Evolutionary conservation across 2,888 invertebrate genomes (phyloP).

Genomic region (Taphrorychus bicolor): DNA sequence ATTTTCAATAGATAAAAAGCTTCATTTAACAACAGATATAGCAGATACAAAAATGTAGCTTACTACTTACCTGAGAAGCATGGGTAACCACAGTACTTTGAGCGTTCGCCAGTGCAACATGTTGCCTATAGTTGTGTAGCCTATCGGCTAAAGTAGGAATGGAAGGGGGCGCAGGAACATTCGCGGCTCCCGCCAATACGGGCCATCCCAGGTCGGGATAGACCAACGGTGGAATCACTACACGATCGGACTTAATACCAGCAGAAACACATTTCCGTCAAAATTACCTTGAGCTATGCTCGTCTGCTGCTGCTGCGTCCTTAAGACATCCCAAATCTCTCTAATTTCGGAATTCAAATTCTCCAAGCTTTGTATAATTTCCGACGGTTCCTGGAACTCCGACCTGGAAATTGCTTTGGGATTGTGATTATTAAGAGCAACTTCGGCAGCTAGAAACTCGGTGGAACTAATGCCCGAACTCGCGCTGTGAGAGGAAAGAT

Average conservation of each 20-base stretch:
- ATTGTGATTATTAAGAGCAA: conserved; percentile 41
- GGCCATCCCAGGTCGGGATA: conserved; percentile 67
- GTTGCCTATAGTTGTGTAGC: conserved; percentile 64
- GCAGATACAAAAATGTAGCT: too few species aligned
- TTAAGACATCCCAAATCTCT: conserved; percentile 73
- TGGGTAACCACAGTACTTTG: conserved; percentile 60
- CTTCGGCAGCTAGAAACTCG: conserved; percentile 68
- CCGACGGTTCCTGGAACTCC: conserved; percentile 70
- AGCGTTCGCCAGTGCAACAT: conserved; percentile 62
- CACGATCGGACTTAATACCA: not conserved
- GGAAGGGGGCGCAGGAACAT: conserved; percentile 56
- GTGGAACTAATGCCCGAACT: conserved; percentile 73
- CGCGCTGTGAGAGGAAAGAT: conserved; percentile 69
- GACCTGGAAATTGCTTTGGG: conserved; percentile 47
- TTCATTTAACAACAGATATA: too few species aligned
- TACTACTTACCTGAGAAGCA: conserved; percentile 52
- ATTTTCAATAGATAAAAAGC: not conserved
- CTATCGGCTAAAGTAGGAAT: conserved; percentile 63
- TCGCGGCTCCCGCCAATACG: conserved; percentile 54
- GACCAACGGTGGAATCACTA: conserved; percentile 60
- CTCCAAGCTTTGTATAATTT: conserved; percentile 73
- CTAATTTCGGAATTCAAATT: conserved; percentile 74
- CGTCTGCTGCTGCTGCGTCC: conserved; percentile 65
- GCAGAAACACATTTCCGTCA: too few species aligned
- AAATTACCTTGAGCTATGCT: conserved; percentile 62